A percentile compares a stretch with the other conserved stretches of the same genome.
phyloP scores from a whole-genome alignment of 2,113 vertebrate genomes.

The Alaudala cheleensis region DNA sequence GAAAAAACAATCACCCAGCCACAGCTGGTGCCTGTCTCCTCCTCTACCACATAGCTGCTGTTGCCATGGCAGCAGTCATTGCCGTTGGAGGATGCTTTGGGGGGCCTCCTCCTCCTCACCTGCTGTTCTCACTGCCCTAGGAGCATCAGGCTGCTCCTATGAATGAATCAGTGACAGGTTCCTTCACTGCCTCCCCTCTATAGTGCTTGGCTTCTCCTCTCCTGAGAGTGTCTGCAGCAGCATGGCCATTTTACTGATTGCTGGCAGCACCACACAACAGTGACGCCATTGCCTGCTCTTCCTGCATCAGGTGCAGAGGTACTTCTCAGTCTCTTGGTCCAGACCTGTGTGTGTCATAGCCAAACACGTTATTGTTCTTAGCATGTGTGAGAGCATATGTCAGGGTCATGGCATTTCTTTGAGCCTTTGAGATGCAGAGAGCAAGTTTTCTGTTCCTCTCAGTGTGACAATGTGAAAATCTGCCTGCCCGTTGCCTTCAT shows the following conservation, averaged over 20 bases:
- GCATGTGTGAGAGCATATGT: not conserved
- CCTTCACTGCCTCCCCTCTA: not conserved
- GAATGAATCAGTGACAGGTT: not conserved
- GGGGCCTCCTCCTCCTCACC: not conserved
- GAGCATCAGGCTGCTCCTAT: not conserved
- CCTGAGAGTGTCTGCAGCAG: not conserved
- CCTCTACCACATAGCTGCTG: not conserved
- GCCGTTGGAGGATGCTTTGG: not conserved
- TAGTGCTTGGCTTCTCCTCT: not conserved
- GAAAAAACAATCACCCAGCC: not conserved
- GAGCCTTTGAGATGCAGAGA: not conserved
- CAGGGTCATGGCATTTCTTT: not conserved
- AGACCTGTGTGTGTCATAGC: not conserved
- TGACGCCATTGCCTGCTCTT: not conserved
- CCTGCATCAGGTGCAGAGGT: not conserved
- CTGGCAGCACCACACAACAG: not conserved
- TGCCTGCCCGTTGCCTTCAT: not conserved
- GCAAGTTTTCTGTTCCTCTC: not conserved
- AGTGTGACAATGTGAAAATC: not conserved
- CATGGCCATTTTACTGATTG: not conserved
- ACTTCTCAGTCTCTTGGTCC: not conserved
- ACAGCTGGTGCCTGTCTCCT: slow-evolving; percentile 43
- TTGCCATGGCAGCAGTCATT: slow-evolving; percentile 52
- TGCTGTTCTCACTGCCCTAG: not conserved
- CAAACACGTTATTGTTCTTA: not conserved